Evolutionary conservation across 2,888 invertebrate genomes (phyloP), one percentile per base, ranked within the genome.

Genomic region (Thera obeliscata): DNA sequence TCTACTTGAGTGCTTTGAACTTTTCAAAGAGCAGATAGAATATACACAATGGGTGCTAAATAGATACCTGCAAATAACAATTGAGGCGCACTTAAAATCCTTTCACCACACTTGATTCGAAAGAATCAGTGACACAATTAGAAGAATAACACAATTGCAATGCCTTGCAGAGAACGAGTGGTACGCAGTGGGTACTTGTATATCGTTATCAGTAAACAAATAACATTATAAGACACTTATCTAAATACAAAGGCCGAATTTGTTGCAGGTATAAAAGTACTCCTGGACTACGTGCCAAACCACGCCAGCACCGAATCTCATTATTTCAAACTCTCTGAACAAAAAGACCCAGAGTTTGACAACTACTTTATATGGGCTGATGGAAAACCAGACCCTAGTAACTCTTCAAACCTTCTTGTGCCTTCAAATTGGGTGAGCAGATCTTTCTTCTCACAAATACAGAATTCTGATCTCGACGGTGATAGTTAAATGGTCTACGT

Each of bases 311-410:
- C 96, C 59, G 90, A 96, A 73, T 96, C 98, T 60, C 94, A 95
- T 1, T 99, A 98, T 97, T 99, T 99, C 86, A 82, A 87, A 35
- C 93, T 95, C 61, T 98, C 98, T 0, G 92, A 95, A 2, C 88
- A 93, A 0, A 87, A 87, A 2, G 94, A 94, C 61, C 90, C 94
- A 0, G 94, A 94, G 0, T 98, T 95, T 79, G 95, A 95, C 48
- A 95, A 97, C 76, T 97, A 94, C 81, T 98, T 97, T 82, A 86
- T 97, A 0, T 98, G 98, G 98, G 94, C 93, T 55, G 94, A 96
- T 80, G 66, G 63, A 8, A 67, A 50, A n/a, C 36, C 85, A 0
- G 93, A 90, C 63, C 86, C 89, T 36, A 81, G 86, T 0, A 84
- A 89, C 62, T 74, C 73, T 0, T 80, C 78, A 41, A 85, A 82